phyloP scores from a whole-genome alignment of 1,140 invertebrate species.

The Adelges cooleyi region DNA sequence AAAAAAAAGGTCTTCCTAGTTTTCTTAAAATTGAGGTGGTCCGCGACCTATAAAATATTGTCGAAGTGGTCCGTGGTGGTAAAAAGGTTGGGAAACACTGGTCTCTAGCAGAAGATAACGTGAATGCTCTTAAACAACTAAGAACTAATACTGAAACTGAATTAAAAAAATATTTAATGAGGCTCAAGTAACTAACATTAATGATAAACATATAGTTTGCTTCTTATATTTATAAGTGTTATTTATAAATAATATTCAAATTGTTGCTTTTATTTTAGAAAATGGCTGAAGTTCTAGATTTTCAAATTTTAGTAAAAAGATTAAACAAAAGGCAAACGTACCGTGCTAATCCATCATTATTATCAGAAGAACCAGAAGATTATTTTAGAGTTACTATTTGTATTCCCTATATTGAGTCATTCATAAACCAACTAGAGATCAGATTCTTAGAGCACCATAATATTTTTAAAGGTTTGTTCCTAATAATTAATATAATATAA shows the following conservation, averaged over 20 bases:
- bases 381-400: not conserved
- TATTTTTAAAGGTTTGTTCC: slow-evolving; percentile 1
- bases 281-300: not conserved
- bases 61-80: no score
- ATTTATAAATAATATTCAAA: not conserved
- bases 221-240: not conserved
- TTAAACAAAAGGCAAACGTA: not conserved
- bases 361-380: not conserved
- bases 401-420: not conserved
- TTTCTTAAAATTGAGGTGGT: no score
- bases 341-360: not conserved
- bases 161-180: not conserved
- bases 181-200: no score
- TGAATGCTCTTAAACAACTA: not conserved
- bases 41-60: no score
- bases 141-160: not conserved
- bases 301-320: not conserved
- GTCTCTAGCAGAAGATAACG: not conserved
- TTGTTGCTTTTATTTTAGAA: not conserved
- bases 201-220: not conserved
- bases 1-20: no score
- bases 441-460: not conserved
- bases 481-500: not conserved
- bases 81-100: no score
- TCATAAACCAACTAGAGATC: not conserved